These are phyloP conservation scores for Cydia fagiglandana DNA, from an alignment of 1,140 invertebrate species.

Conservation along the genomic window DNA sequence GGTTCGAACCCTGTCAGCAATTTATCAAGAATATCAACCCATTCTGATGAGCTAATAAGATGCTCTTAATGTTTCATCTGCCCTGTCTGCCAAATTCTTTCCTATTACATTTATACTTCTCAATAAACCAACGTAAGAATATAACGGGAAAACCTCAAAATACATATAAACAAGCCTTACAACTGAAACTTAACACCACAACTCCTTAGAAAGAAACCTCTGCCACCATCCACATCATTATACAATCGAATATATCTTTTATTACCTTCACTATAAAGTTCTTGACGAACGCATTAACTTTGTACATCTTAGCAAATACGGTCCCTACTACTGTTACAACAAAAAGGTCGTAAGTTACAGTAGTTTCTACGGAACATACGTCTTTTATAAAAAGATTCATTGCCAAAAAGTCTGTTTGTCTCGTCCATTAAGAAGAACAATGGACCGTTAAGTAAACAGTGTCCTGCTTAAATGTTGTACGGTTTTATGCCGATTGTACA, in stretches of 20 bases:
- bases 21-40: too few relatives aligned
- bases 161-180: slow-evolving; percentile 48
- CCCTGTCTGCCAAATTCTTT: too few relatives aligned
- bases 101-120: background rate
- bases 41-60: too few relatives aligned
- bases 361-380: background rate
- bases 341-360: background rate
- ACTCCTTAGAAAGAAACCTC: slow-evolving; percentile 52
- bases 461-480: slow-evolving; percentile 53
- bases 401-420: slow-evolving; percentile 70
- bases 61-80: too few relatives aligned
- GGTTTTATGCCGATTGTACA: slow-evolving; percentile 22
- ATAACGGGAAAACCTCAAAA: slow-evolving; percentile 53
- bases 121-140: background rate
- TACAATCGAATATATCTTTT: slow-evolving; percentile 21
- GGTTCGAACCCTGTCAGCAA: too few relatives aligned
- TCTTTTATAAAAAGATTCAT: slow-evolving; percentile 38
- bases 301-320: slow-evolving; percentile 49
- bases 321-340: slow-evolving; percentile 46
- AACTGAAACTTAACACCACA: slow-evolving; percentile 62
- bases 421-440: slow-evolving; percentile 63
- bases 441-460: slow-evolving; percentile 71
- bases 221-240: slow-evolving; percentile 37
- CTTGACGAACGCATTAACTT: slow-evolving; percentile 30
- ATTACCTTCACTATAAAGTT: slow-evolving; percentile 18